Percentiles rank a stretch among this genome's conserved stretches.
phyloP scores from a whole-genome alignment of 2,113 vertebrate genomes.

The Riparia riparia region DNA sequence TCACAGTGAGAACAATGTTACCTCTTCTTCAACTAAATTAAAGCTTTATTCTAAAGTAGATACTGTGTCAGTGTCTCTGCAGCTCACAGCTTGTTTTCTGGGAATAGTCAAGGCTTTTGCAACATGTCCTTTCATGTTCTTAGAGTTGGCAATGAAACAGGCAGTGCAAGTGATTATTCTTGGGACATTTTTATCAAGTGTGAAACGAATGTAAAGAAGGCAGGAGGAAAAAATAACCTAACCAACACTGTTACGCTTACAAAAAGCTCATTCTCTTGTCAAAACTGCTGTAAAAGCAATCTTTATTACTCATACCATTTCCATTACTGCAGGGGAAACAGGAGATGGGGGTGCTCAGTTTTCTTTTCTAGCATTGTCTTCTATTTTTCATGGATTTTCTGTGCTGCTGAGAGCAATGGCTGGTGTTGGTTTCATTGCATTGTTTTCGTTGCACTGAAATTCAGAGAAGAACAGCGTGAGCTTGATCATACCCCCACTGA shows the following conservation, averaged over 20 bases:
- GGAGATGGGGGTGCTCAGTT: background rate
- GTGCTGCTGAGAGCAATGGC: background rate
- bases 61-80: slow-evolving; percentile 8
- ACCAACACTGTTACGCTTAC: background rate
- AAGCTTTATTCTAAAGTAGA: slow-evolving; percentile 50
- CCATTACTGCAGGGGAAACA: background rate
- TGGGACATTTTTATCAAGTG: slow-evolving; percentile 5
- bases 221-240: background rate
- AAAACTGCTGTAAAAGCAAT: background rate
- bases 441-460: background rate
- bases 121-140: slow-evolving; percentile 69
- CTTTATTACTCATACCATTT: background rate
- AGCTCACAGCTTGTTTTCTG: slow-evolving; percentile 38
- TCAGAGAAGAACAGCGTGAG: background rate
- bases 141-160: slow-evolving; percentile 37
- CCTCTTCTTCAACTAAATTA: background rate
- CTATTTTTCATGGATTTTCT: background rate
- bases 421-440: background rate
- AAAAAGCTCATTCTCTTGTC: background rate
- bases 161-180: slow-evolving; percentile 20
- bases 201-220: slow-evolving; percentile 38
- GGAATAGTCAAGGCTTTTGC: slow-evolving; percentile 41
- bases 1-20: background rate
- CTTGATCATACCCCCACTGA: background rate
- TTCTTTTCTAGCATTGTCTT: background rate